Conservation (phyloP, 1,140 invertebrate genomes). For the Bradysia coprophila region DNA sequence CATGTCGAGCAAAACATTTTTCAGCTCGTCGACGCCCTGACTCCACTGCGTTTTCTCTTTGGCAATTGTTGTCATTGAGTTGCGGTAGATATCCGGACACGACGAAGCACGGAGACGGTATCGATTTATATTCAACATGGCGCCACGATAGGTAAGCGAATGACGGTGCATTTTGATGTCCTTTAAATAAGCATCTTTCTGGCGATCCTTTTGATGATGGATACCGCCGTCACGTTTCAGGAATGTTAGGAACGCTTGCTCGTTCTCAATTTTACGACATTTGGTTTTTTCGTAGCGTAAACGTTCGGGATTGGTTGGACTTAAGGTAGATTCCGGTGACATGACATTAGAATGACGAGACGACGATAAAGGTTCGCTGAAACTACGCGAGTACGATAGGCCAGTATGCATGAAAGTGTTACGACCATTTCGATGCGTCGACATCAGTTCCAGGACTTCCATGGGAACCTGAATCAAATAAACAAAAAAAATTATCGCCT, state of each 20-base stretch:
- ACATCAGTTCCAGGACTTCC: slow-evolving; percentile 52
- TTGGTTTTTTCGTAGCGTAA: slow-evolving; percentile 4
- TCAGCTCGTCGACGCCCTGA: slow-evolving; percentile 55
- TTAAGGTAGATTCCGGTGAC: slow-evolving; percentile 12
- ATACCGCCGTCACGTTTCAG: not conserved
- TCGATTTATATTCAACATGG: slow-evolving; percentile 68
- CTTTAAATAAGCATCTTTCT: slow-evolving; percentile 43
- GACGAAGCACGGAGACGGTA: slow-evolving; percentile 65
- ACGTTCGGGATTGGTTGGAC: slow-evolving; percentile 7
- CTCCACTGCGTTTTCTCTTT: slow-evolving; percentile 56
- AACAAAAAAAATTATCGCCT: too few relatives aligned
- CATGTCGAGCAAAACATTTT: slow-evolving; percentile 54
- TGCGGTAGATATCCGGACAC: slow-evolving; percentile 73
- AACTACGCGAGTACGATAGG: slow-evolving; percentile 46
- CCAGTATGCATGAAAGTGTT: slow-evolving; percentile 49
- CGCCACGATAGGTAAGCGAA: slow-evolving; percentile 65
- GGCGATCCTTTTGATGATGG: slow-evolving; percentile 11
- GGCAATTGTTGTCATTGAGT: slow-evolving; percentile 71
- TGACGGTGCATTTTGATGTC: slow-evolving; percentile 49
- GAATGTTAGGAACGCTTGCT: slow-evolving; percentile 1
- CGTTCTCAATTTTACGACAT: not conserved
- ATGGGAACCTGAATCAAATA: slow-evolving; percentile 29
- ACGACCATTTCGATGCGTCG: slow-evolving; percentile 46
- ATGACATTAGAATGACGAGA: not conserved
- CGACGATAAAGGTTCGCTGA: slow-evolving; percentile 33